These are phyloP conservation scores for Aulostomus chinensis DNA, from an alignment of 2,797 vertebrate species.

Conservation along the genomic window DNA sequence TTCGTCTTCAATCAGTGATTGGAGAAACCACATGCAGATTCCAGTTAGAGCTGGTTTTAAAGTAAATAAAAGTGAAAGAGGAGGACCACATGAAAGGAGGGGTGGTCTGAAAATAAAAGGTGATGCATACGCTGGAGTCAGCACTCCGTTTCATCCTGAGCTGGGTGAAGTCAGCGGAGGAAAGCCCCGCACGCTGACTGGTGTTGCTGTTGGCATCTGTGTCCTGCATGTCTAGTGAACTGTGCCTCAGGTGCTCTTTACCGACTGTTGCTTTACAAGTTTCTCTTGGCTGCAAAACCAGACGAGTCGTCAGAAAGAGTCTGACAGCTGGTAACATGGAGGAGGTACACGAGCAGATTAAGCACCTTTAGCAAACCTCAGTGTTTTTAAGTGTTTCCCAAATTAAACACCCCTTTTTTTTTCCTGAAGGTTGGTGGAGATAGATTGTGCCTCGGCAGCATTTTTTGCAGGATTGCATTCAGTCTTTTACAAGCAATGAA, in stretches of 20 bases:
- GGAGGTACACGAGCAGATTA: slow-evolving; percentile 46
- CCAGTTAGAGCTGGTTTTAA: slow-evolving; percentile 30
- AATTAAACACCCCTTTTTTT: slow-evolving; percentile 31
- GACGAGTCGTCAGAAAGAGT: slow-evolving; percentile 50
- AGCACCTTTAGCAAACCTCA: slow-evolving; percentile 38
- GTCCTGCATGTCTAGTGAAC: slow-evolving; percentile 3
- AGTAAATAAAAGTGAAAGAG: slow-evolving; percentile 17
- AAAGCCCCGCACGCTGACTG: slow-evolving; percentile 27
- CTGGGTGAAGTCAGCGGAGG: slow-evolving; percentile 27
- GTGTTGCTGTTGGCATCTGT: slow-evolving; percentile 51
- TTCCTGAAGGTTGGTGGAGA: slow-evolving; percentile 27
- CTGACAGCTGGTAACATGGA: slow-evolving; percentile 33
- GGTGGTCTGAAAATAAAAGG: slow-evolving; percentile 30
- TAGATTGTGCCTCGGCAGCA: slow-evolving; percentile 38
- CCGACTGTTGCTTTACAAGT: slow-evolving; percentile 39
- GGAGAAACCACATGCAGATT: slow-evolving; percentile 43
- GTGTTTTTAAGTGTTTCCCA: slow-evolving; percentile 7
- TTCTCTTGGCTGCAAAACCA: slow-evolving; percentile 56
- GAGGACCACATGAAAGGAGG: slow-evolving; percentile 18
- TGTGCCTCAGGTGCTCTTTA: slow-evolving; percentile 52
- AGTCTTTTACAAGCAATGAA: slow-evolving; percentile 53
- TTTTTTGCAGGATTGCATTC: slow-evolving; percentile 40
- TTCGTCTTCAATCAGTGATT: slow-evolving; percentile 37
- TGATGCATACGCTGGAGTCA: slow-evolving; percentile 33
- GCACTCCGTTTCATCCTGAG: slow-evolving; percentile 18